These are phyloP conservation scores for Callyntrura sp. DNA, from an alignment of 2,888 invertebrate species.

Conservation along the genomic window DNA sequence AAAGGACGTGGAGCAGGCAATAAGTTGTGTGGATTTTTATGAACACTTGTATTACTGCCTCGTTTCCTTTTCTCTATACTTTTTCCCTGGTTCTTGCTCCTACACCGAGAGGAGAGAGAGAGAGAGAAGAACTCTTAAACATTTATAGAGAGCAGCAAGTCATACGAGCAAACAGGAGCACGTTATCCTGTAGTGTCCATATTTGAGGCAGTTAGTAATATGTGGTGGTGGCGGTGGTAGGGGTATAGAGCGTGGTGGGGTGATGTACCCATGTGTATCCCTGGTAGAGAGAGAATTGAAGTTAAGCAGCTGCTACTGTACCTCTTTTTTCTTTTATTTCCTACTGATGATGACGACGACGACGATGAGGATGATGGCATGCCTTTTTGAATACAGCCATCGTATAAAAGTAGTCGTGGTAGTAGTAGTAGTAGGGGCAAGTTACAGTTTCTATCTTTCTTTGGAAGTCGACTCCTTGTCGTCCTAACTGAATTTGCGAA, in stretches of 20 bases:
- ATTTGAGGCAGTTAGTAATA: conserved; percentile 66
- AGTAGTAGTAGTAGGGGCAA: background rate
- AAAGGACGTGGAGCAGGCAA: conserved; percentile 47
- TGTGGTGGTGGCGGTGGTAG: background rate
- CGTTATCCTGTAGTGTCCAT: conserved; percentile 54
- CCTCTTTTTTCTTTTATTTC: background rate
- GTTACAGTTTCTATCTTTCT: background rate
- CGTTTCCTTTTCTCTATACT: background rate
- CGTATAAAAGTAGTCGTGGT: no score
- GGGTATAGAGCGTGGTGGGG: conserved; percentile 26
- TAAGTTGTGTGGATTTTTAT: conserved; percentile 70
- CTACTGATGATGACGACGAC: background rate
- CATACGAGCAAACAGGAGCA: background rate
- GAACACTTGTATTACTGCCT: conserved; percentile 57
- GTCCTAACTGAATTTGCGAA: conserved; percentile 64
- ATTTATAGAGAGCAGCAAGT: background rate
- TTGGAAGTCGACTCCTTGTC: conserved; percentile 19
- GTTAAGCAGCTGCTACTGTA: conserved; percentile 56
- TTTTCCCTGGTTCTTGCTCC: background rate
- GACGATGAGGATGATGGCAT: conserved; percentile 50
- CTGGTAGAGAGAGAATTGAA: conserved; percentile 37
- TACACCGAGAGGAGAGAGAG: background rate
- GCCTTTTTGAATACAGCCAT: conserved; percentile 31
- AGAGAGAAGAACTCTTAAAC: background rate
- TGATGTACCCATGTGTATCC: conserved; percentile 68